Percentiles rank a stretch among this genome's conserved stretches.
Conservation (phyloP, 2,888 invertebrate species). For the Cephus rjabovi region DNA sequence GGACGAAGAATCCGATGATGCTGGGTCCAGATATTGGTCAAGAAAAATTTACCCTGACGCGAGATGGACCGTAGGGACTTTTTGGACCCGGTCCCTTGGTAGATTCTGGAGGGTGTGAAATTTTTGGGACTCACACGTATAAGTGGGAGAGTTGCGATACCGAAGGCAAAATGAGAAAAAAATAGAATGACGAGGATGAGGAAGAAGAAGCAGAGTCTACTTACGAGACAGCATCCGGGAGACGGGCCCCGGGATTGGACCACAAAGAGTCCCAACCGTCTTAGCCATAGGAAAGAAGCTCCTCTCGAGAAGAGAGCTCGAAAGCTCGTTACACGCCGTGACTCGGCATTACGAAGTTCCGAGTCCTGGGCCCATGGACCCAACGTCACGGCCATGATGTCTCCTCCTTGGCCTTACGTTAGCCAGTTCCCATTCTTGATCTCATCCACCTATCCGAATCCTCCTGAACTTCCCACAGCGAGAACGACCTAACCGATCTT, state of each 20-base stretch:
- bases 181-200: constrained; percentile 16
- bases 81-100: no score
- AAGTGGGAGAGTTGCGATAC: constrained; percentile 25
- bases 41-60: no score
- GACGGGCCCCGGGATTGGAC: not conserved
- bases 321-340: constrained; percentile 20
- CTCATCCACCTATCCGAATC: constrained; percentile 13
- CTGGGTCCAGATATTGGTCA: no score
- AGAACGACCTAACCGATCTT: no score
- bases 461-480: not conserved
- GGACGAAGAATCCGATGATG: no score
- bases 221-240: constrained; percentile 18
- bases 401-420: constrained; percentile 22
- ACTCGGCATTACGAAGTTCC: constrained; percentile 27
- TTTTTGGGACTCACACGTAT: no score
- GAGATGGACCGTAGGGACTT: no score
- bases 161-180: constrained; percentile 16
- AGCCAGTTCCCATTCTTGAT: constrained; percentile 27
- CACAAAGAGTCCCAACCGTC: no score
- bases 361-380: constrained; percentile 23
- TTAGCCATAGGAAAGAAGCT: constrained; percentile 16
- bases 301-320: constrained; percentile 16
- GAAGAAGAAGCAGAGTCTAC: constrained; percentile 10
- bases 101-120: no score
- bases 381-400: no score